phyloP scores from a whole-genome alignment of 2,888 invertebrate species.

The Colletes collaris region DNA sequence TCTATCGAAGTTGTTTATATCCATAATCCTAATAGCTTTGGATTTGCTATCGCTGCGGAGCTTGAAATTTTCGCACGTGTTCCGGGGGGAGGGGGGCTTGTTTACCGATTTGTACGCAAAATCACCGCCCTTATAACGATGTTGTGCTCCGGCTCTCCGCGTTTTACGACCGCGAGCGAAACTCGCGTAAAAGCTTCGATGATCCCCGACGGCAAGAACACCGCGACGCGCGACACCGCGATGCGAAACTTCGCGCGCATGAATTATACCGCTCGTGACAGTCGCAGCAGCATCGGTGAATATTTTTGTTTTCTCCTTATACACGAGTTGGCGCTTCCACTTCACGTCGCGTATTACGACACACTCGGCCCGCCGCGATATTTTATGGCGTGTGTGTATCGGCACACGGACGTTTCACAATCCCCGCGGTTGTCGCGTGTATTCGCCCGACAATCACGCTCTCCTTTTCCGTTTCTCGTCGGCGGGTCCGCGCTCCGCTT shows the following conservation, averaged over 20 bases:
- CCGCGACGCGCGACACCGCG: not conserved
- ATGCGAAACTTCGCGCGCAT: slow-evolving; percentile 45
- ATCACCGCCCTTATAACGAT: slow-evolving; percentile 49
- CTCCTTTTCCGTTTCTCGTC: slow-evolving; percentile 10
- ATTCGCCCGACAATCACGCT: slow-evolving; percentile 14
- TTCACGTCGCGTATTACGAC: slow-evolving; percentile 56
- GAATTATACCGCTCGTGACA: slow-evolving; percentile 57
- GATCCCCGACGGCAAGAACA: slow-evolving; percentile 46
- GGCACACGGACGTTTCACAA: slow-evolving; percentile 47
- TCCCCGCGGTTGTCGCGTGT: slow-evolving; percentile 24
- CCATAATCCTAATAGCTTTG: no score
- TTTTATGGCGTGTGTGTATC: slow-evolving; percentile 48
- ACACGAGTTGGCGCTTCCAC: slow-evolving; percentile 55
- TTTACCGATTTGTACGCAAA: slow-evolving; percentile 40
- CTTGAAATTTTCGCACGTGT: no score
- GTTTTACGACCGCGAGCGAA: slow-evolving; percentile 51
- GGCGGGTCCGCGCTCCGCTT: slow-evolving; percentile 14
- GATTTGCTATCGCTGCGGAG: no score
- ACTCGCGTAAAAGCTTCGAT: slow-evolving; percentile 52
- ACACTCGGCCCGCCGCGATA: slow-evolving; percentile 49
- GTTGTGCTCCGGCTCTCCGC: slow-evolving; percentile 18
- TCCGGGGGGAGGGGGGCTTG: slow-evolving; percentile 14
- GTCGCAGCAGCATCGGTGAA: slow-evolving; percentile 38
- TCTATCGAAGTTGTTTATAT: no score
- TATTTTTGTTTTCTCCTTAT: slow-evolving; percentile 51